Evolutionary conservation across 2,797 vertebrate species (phyloP).

Genomic region (Crocidura indochinensis): DNA sequence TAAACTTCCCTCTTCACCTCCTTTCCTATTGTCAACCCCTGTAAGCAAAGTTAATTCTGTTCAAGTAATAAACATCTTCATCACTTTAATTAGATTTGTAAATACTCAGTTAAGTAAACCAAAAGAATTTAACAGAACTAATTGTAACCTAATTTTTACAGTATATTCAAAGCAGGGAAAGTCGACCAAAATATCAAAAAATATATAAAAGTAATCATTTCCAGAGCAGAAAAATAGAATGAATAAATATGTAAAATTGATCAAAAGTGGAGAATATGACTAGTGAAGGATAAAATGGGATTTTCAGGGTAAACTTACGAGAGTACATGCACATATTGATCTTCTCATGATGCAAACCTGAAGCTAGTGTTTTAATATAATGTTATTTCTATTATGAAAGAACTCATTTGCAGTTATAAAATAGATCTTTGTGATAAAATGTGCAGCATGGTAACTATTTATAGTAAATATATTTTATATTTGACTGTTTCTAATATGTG

Average conservation of each 20-base stretch:
- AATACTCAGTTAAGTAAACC: neutral
- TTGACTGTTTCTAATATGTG: neutral
- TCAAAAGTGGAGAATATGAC: too few relatives aligned
- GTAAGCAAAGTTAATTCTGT: too few relatives aligned
- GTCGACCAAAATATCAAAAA: neutral
- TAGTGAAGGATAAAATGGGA: neutral
- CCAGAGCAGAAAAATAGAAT: neutral
- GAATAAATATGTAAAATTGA: too few relatives aligned
- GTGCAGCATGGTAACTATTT: neutral
- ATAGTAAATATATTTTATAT: neutral
- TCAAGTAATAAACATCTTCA: neutral
- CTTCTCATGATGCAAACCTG: too few relatives aligned
- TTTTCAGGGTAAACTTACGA: neutral
- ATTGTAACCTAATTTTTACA: neutral
- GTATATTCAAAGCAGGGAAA: neutral
- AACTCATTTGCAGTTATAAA: neutral
- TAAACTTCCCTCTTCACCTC: too few relatives aligned
- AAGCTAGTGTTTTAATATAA: too few relatives aligned
- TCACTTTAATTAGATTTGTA: slow-evolving; percentile 26
- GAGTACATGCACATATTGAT: too few relatives aligned
- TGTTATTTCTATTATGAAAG: too few relatives aligned
- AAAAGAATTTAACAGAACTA: neutral
- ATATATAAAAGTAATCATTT: neutral
- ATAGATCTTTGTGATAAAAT: neutral
- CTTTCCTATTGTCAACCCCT: too few relatives aligned